Evolutionary conservation across 2,113 vertebrate genomes (phyloP).

Genomic region (Aptenodytes forsteri): DNA sequence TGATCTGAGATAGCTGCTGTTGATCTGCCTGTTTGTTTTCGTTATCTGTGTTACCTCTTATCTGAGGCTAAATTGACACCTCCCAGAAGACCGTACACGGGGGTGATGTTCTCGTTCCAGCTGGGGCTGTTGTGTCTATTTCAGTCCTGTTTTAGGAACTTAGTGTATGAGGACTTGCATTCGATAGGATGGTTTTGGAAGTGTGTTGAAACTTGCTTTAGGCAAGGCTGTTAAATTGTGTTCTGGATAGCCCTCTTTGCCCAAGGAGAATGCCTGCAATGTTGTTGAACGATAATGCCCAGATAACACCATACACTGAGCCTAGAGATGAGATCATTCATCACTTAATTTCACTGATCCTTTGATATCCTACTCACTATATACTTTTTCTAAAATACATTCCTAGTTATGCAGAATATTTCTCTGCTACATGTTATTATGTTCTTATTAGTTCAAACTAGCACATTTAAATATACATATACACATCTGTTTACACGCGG

Average conservation of each 20-base stretch:
- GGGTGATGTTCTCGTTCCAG: not conserved
- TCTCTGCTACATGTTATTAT: not conserved
- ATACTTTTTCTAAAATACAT: not conserved
- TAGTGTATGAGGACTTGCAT: not conserved
- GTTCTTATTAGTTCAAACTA: not conserved
- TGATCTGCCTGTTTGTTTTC: not conserved
- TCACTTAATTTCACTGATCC: not conserved
- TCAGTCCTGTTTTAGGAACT: not conserved
- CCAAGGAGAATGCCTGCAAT: not conserved
- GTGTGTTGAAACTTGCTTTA: not conserved
- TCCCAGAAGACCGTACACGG: not conserved
- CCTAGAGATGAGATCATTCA: not conserved
- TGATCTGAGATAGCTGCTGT: not conserved
- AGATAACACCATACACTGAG: not conserved
- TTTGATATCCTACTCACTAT: not conserved
- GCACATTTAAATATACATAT: not conserved
- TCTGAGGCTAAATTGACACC: not conserved
- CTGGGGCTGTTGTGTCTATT: not conserved
- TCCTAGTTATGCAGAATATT: not conserved
- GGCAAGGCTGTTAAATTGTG: not conserved
- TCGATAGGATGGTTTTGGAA: rapidly evolving
- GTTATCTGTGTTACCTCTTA: not conserved
- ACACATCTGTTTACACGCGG: rapidly evolving
- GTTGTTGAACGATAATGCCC: rapidly evolving
- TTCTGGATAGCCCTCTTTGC: not conserved